phyloP scores from a whole-genome alignment of 2,113 vertebrate species.

The Oostethus manadensis region DNA sequence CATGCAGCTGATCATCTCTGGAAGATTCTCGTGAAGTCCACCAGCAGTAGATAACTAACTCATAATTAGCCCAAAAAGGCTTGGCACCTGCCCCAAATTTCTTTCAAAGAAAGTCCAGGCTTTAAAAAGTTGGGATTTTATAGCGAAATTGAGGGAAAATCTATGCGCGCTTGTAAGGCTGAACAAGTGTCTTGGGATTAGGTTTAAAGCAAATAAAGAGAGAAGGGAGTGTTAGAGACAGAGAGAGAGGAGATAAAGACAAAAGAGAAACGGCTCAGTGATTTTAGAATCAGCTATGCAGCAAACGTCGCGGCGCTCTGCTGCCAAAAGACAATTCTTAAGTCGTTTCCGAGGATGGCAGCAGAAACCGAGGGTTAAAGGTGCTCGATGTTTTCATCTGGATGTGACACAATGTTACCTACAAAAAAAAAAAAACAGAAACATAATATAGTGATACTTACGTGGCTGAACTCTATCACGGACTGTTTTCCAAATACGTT shows the following conservation, averaged over 20 bases:
- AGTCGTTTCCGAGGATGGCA: constrained; percentile 14
- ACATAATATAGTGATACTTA: no score
- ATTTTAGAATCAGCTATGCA: constrained; percentile 35
- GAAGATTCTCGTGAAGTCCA: constrained; percentile 18
- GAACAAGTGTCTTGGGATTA: constrained; percentile 38
- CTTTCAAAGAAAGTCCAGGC: constrained; percentile 32
- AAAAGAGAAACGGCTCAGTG: constrained; percentile 23
- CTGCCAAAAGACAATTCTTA: constrained; percentile 11
- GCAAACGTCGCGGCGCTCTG: constrained; percentile 29
- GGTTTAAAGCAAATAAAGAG: constrained; percentile 33
- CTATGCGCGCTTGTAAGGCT: constrained; percentile 37
- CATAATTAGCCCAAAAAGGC: constrained; percentile 17
- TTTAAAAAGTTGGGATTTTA: constrained; percentile 16
- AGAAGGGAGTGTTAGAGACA: constrained; percentile 19
- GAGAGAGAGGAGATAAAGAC: constrained; percentile 18
- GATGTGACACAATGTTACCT: neutral
- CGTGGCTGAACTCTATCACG: no score
- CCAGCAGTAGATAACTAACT: neutral
- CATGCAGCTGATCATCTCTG: constrained; percentile 33
- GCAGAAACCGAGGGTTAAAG: neutral
- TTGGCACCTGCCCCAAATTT: constrained; percentile 9
- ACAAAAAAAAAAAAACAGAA: no score
- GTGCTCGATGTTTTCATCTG: neutral
- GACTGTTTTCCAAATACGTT: no score
- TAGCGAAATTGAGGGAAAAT: constrained; percentile 26